These are phyloP conservation scores for Pygmarrhopalites habei DNA, from an alignment of 1,140 invertebrate species.

Conservation along the genomic window DNA sequence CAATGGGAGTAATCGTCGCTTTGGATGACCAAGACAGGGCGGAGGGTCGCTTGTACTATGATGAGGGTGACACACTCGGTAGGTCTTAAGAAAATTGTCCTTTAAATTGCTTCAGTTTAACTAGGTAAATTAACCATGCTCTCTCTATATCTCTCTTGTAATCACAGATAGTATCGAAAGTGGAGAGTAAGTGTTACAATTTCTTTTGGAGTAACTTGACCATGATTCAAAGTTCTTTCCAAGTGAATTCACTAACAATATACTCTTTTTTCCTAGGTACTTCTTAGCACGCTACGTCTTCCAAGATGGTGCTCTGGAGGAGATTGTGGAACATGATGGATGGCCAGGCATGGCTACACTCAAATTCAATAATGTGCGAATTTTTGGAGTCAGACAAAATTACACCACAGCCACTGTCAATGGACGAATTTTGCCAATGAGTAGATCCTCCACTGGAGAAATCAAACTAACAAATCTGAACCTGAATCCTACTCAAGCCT, in stretches of 20 bases:
- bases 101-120: too few species aligned
- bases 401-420: slow-evolving; percentile 13
- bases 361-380: neutral
- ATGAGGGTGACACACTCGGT: slow-evolving; percentile 57
- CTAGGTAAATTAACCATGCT: too few species aligned
- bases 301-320: neutral
- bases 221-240: too few species aligned
- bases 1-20: slow-evolving; percentile 43
- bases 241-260: too few species aligned
- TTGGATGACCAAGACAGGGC: slow-evolving; percentile 40
- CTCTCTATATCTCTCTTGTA: too few species aligned
- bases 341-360: slow-evolving; percentile 8
- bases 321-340: slow-evolving; percentile 8
- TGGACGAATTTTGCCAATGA: neutral
- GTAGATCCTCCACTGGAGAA: slow-evolving; percentile 2
- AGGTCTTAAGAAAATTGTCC: too few species aligned
- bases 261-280: too few species aligned
- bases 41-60: slow-evolving; percentile 43
- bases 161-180: too few species aligned
- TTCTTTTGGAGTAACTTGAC: too few species aligned
- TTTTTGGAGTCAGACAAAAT: slow-evolving; percentile 11
- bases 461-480: slow-evolving; percentile 10
- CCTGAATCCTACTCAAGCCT: slow-evolving; percentile 6
- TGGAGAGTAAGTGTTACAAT: too few species aligned
- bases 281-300: slow-evolving; percentile 14